Conservation (phyloP, 2,113 vertebrate genomes). For the Chinchilla lanigera region DNA sequence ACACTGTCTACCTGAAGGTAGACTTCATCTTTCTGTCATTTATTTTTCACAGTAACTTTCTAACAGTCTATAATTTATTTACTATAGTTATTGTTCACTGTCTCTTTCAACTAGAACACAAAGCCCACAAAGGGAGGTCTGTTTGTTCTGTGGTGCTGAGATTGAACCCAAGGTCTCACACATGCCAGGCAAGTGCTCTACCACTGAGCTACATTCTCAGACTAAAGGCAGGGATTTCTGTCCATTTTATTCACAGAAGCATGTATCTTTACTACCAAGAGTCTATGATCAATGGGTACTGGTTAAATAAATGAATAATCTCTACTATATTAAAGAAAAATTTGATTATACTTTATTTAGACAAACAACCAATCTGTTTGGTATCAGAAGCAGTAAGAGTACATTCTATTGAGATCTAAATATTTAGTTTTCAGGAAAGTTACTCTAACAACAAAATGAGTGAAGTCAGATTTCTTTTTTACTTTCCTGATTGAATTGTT, state of each 20-base stretch:
- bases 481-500: not conserved
- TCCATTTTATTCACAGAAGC: not conserved
- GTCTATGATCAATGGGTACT: not conserved
- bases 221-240: not conserved
- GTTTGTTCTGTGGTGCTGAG: not conserved
- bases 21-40: no score
- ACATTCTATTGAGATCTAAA: not conserved
- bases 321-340: not conserved
- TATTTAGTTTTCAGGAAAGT: slow-evolving; percentile 20
- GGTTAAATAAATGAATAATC: not conserved
- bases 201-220: not conserved
- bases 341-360: not conserved
- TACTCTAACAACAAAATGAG: not conserved
- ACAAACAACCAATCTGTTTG: not conserved
- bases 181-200: not conserved
- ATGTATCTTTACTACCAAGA: not conserved
- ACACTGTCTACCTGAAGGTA: no score
- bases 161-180: not conserved
- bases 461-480: not conserved
- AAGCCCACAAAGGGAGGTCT: not conserved
- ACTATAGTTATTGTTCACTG: not conserved
- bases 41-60: not conserved
- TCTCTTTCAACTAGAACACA: not conserved
- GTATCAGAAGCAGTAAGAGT: not conserved
- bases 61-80: not conserved